A percentile compares a stretch with the other conserved stretches of the same genome.
These are phyloP conservation scores for Mellivora capensis DNA, from an alignment of 2,113 vertebrate genomes.

Conservation along the genomic window DNA sequence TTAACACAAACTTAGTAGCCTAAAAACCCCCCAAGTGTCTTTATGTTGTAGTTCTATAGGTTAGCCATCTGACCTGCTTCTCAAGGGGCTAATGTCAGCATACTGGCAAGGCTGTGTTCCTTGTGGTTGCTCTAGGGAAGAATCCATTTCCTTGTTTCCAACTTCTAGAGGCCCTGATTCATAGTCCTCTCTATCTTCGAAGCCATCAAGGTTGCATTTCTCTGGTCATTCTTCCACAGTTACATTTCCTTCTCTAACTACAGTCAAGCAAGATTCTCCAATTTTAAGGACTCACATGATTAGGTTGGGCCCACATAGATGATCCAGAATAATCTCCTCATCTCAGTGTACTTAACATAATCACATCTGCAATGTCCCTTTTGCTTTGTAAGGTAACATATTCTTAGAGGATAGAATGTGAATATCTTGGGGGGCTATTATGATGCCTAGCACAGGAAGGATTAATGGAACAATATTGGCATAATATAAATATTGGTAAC, in stretches of 20 bases:
- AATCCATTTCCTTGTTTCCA: not conserved
- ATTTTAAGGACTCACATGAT: not conserved
- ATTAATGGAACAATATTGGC: not conserved
- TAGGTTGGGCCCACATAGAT: not conserved
- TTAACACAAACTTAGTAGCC: not conserved
- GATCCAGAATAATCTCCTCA: not conserved
- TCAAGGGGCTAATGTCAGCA: not conserved
- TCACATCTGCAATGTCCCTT: not conserved
- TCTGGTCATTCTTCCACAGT: not conserved
- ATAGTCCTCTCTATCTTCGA: not conserved
- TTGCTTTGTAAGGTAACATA: not conserved
- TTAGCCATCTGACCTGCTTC: not conserved
- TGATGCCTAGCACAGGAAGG: not conserved
- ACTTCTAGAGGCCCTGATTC: not conserved
- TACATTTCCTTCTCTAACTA: not conserved
- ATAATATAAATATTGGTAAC: slow-evolving; percentile 4
- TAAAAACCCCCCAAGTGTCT: not conserved
- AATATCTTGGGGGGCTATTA: not conserved
- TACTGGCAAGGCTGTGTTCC: not conserved
- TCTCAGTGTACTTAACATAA: not conserved
- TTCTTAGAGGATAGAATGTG: not conserved
- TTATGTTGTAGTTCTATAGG: not conserved
- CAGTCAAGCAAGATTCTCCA: not conserved
- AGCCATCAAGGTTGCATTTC: not conserved
- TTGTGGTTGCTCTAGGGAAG: not conserved